Base-by-base conservation (phyloP, 2,797 vertebrate species). In the Rhinogobio ventralis region DNA sequence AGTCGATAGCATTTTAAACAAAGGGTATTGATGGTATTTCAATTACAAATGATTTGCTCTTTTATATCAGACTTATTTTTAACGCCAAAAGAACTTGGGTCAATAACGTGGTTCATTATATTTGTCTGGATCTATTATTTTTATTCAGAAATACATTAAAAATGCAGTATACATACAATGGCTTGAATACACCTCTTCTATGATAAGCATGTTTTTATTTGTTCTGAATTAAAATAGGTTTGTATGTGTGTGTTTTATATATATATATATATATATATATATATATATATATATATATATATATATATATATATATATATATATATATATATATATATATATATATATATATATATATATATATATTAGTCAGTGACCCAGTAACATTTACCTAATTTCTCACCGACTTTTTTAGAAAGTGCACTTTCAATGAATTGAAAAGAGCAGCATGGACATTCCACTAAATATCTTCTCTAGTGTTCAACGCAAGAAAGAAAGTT, bases 1-100 rank as follows among this genome's bases (percentile, higher is more conserved):
- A 45, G 33, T 23, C 10, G 6, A 25, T 75, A 60, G 60, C 45
- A 83, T 82, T 82, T 76, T 25, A 67, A 76, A 82, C 28, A 9
- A 74, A 49, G 30, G 33, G 30, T 67, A 67, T 55, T 36, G 45
- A 53, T 55, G n/a, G 11, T 4, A 76, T 83, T 83, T 67, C 7
- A 39, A 55, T 66, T 14, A 53, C 23, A 53, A 28, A 64, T 15
- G 7, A 11, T 25, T n/a, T 36, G 42, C 46, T 49, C 28, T 15
- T 74, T 57, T 74, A 49, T 51, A n/a, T 51, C 20, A 39, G 45
- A 49, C 51, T 39, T 57, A 42, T 9, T 57, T 81, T 81, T 71
- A 42, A 36, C 0, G 5, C 10, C 25, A 51, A 14, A 53, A 76
- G 7, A 76, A 17, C 30, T 39, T 57, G 20, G 33, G 13, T 55